Base-by-base conservation (phyloP, 2,113 vertebrate species). In the Hippoglossus stenolepis region DNA sequence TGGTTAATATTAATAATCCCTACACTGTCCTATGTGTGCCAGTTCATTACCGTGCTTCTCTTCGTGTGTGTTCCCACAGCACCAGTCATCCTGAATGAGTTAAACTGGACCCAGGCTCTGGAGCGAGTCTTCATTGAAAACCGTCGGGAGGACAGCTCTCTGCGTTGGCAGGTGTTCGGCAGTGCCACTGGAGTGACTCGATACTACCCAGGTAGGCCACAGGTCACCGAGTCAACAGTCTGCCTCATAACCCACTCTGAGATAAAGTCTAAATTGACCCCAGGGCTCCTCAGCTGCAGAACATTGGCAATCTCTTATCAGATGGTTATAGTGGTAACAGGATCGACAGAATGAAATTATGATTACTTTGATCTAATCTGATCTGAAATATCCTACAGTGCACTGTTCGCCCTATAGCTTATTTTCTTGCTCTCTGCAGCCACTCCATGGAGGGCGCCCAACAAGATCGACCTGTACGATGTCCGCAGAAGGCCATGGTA, bases 381-480 rank as follows among this genome's bases (percentile, higher is more conserved):
- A 87, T 88, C 62, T 76, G 64, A 88, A 82, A 84, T 71, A 86
- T 89, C 82, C 83, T 58, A 73, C 70, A 80, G 68, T 73, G 45
- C 66, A 61, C 56, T 24, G 18, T 45, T 63, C 56, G 8, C 24
- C 45, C 60, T 74, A 4, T 82, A 76, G 77, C 64, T 77, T 84
- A 38, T 87, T 87, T 83, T 80, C 77, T 49, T 75, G 61, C 61
- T 62, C 69, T 83, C 67, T 74, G 6, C 93, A 99, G 98, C 98
- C 73, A 96, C 97, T 60, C 96, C 96, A 0, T 99, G 98, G 98
- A 95, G 96, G 92, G 96, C 96, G 1, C 97, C 97, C 83, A 98
- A 99, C 84, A 99, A 99, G 95, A 98, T 99, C 4, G 98, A 99
- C 94, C 95, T 99, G 80, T 99, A 99, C 0, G 98, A 99, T 0